Evolutionary conservation across 2,888 invertebrate genomes (phyloP).

Genomic region (Amphimallon solstitiale): DNA sequence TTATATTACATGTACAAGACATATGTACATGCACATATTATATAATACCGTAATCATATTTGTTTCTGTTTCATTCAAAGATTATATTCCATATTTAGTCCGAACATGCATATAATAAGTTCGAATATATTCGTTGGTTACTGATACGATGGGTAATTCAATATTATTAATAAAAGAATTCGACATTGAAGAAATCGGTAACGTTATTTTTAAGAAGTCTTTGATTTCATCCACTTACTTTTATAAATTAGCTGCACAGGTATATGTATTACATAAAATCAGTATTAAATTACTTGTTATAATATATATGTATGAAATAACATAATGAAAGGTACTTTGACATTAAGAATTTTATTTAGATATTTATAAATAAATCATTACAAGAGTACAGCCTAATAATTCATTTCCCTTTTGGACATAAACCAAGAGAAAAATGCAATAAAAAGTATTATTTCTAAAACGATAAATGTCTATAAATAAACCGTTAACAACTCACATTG

Average conservation of each 20-base stretch:
- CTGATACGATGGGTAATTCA: constrained; percentile 1
- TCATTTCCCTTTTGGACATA: constrained; percentile 13
- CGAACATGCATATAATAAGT: too few species aligned
- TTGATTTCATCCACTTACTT: constrained; percentile 27
- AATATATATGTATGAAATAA: constrained; percentile 11
- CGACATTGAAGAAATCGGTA: constrained; percentile 25
- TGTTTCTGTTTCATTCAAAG: neutral
- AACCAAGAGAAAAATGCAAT: constrained; percentile 18
- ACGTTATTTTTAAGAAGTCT: constrained; percentile 4
- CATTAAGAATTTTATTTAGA: constrained; percentile 8
- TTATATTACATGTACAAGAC: neutral
- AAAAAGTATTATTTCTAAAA: neutral
- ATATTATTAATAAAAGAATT: constrained; percentile 12
- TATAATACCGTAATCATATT: constrained; percentile 19
- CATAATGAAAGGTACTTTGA: constrained; percentile 24
- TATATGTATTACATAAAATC: constrained; percentile 8
- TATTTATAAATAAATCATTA: constrained; percentile 14
- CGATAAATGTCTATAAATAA: too few species aligned
- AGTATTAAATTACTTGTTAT: constrained; percentile 11
- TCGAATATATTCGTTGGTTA: neutral
- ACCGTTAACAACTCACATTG: too few species aligned
- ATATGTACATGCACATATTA: neutral
- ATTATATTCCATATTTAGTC: constrained; percentile 9
- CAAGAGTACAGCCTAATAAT: neutral
- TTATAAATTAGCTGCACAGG: neutral